phyloP scores from a whole-genome alignment of 2,113 vertebrate species.

The Morone saxatilis region DNA sequence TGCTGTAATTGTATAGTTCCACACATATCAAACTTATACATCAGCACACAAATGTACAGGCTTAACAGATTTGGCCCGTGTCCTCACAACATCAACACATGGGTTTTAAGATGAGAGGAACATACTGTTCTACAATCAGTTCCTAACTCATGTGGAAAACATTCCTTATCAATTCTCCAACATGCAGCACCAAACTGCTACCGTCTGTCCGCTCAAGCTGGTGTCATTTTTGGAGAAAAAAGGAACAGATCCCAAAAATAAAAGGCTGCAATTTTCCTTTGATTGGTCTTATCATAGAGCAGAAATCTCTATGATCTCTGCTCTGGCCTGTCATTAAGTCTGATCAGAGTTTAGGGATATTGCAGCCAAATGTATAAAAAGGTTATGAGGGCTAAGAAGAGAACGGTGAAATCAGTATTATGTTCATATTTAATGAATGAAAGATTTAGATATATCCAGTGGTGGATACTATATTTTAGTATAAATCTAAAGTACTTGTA shows the following conservation, averaged over 20 bases:
- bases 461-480: no score
- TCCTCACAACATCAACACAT: not conserved
- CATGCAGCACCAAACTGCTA: slow-evolving; percentile 75
- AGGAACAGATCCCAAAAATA: slow-evolving; percentile 53
- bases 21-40: slow-evolving; percentile 13
- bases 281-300: slow-evolving; percentile 76
- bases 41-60: not conserved
- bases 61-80: slow-evolving; percentile 72
- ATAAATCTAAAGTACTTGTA: no score
- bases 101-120: slow-evolving; percentile 53
- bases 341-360: slow-evolving; percentile 41
- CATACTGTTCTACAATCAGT: slow-evolving; percentile 42
- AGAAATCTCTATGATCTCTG: slow-evolving; percentile 55
- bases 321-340: slow-evolving; percentile 60
- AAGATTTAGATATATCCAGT: slow-evolving; percentile 17
- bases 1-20: not conserved
- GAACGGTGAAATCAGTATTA: slow-evolving; percentile 23
- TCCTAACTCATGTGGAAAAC: slow-evolving; percentile 79
- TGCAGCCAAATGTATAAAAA: slow-evolving; percentile 36
- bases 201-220: slow-evolving; percentile 69
- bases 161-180: slow-evolving; percentile 79
- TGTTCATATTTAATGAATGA: slow-evolving; percentile 17
- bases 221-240: slow-evolving; percentile 43
- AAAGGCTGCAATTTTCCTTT: slow-evolving; percentile 67
- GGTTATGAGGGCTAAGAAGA: slow-evolving; percentile 40